These are phyloP conservation scores for Cataglyphis albicans DNA, from an alignment of 2,888 invertebrate species.

Conservation along the genomic window DNA sequence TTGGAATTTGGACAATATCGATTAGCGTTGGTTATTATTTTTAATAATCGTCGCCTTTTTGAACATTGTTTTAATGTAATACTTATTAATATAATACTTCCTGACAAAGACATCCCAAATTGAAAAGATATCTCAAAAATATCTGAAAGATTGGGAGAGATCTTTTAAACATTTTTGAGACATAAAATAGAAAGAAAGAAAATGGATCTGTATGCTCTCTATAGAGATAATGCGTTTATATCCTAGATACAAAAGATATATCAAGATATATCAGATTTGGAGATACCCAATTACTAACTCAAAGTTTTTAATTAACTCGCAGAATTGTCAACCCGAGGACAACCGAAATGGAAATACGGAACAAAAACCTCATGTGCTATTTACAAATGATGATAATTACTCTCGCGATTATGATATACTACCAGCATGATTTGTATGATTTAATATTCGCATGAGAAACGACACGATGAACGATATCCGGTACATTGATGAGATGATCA, in stretches of 20 bases:
- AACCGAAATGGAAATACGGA: constrained; percentile 1
- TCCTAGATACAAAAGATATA: neutral
- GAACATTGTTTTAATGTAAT: neutral
- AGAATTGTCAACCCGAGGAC: constrained; percentile 3
- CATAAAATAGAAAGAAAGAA: neutral
- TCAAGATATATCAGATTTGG: neutral
- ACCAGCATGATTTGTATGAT: constrained; percentile 7
- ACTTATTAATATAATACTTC: too few species aligned
- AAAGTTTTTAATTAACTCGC: constrained; percentile 28
- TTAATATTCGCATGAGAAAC: constrained; percentile 9
- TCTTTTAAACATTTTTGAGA: neutral
- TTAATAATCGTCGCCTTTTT: neutral
- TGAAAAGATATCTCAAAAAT: neutral
- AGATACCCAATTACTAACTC: constrained; percentile 14
- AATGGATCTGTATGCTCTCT: neutral
- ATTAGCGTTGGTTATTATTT: neutral
- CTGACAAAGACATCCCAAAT: neutral
- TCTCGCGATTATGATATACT: constrained; percentile 58
- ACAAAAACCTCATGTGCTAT: neutral
- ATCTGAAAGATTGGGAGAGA: neutral
- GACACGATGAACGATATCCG: neutral
- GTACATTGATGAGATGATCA: constrained; percentile 18
- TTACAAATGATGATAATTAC: constrained; percentile 61
- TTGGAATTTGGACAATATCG: neutral
- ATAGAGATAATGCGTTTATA: neutral